Conservation (phyloP, 2,113 vertebrate genomes). For the Holacanthus passer region DNA sequence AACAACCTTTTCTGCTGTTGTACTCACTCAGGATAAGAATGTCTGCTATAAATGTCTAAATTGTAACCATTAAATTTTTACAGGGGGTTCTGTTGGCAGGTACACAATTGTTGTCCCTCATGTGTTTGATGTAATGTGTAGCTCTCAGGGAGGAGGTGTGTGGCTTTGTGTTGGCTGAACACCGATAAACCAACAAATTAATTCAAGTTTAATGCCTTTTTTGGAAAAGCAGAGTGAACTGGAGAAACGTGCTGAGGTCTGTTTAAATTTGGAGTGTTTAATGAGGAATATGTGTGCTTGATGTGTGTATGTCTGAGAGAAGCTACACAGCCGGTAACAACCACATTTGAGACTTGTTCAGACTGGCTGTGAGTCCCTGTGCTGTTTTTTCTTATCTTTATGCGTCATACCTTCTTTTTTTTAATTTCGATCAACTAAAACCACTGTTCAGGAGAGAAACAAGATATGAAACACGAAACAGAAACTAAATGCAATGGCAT, state of each 20-base stretch:
- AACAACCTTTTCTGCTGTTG: neutral
- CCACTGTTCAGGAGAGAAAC: neutral
- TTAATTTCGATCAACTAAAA: neutral
- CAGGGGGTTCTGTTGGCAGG: constrained; percentile 2
- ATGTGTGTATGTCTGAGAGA: neutral
- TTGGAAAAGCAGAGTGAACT: constrained; percentile 7
- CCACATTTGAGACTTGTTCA: constrained; percentile 16
- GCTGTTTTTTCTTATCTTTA: neutral
- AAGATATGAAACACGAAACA: neutral
- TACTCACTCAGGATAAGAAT: neutral
- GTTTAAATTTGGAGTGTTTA: constrained; percentile 13
- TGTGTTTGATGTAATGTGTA: neutral
- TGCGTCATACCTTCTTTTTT: constrained; percentile 3
- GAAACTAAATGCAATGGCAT: neutral
- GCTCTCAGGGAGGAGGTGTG: neutral
- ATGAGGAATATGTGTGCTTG: neutral
- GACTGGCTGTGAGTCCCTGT: constrained; percentile 6
- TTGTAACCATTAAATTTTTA: neutral
- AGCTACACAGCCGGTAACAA: neutral
- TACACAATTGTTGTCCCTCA: neutral
- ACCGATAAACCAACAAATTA: neutral
- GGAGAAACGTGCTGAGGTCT: neutral
- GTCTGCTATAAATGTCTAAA: constrained; percentile 19
- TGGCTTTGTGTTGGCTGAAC: neutral
- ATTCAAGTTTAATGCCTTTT: neutral